Evolutionary conservation across 2,113 vertebrate genomes (phyloP), one percentile per base, ranked within the genome.

Genomic region (Phalacrocorax brasilianus): DNA sequence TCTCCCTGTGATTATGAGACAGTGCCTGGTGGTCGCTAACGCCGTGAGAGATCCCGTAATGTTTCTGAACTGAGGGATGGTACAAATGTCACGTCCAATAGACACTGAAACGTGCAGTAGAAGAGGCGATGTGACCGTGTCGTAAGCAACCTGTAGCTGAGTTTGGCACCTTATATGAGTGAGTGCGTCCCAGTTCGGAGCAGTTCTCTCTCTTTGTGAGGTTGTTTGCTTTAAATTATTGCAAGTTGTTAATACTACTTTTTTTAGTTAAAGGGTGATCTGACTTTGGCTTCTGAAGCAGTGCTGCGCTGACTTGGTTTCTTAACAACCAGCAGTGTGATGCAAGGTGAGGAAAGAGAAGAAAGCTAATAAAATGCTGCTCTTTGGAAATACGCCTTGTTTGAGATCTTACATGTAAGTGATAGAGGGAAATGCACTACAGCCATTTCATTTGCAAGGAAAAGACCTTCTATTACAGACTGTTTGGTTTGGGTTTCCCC

Each of bases 91-190:
- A 8, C 42, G 38, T 21, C 49, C 40, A 49, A 5, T 5, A 58
- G 76, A 38, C 89, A 63, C 11, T 22, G 40, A 65, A 80, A n/a
- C 0, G 0, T 38, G 19, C 4, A 0, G 1, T 26, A 68, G 44
- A 26, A 42, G 50, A 35, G 26, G 45, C 2, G 2, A 11, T 55
- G 47, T 42, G 38, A 49, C 52, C 0, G 0, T 22, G 24, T 72
- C 3, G 0, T 26, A 2, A 2, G 1, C 19, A 63, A 63, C 38
- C 79, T 28, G 13, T 32, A 74, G 65, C 47, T 4, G n/a, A 9
- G 33, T 78, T 44, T 49, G 80, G 50, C 62, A n/a, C 32, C 45
- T 89, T 70, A 33, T 47, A 58, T 38, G 49, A 61, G 49, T 11
- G 40, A 85, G 58, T 73, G 45, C 19, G 58, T 79, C 62, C 58